Base-by-base conservation (phyloP, 2,888 invertebrate genomes). In the Drosophila glabriapex region DNA sequence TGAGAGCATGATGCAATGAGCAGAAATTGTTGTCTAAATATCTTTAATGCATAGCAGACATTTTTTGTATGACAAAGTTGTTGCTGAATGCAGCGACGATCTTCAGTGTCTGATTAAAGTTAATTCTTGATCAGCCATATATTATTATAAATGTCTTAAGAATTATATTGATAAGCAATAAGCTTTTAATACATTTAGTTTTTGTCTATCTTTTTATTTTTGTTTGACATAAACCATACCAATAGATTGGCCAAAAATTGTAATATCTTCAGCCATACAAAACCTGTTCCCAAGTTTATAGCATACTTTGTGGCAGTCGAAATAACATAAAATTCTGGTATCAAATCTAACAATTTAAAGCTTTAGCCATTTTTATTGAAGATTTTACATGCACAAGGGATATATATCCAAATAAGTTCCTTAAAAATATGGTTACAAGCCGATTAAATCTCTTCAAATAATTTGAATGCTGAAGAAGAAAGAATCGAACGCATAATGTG, bases 291-390 rank as follows among this genome's bases (percentile, higher is more conserved):
- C 16, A 31, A 61, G 31, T n/a, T 1, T 50, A 39, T 61, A 31
- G 62, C 39, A 61, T 65, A 61, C 50, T 31, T 41, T 39, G 14
- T 3, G 61, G 65, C 33, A 12, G n/a, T 14, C 5, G 2, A n/a
- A 35, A 10, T 29, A 33, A 19, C 14, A 5, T 29, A 19, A 29
- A 5, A 46, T 56, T 63, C n/a, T 22, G n/a, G 25, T 7, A 14
- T 22, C 14, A 10, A 14, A 16, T 25, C 4, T 4, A 16, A 46
- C 0, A 25, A 22, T 14, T 22, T 7, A 22, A 14, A 9, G 37
- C 6, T 10, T 41, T 41, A 0, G n/a, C 41, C 4, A 41, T 41
- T n/a, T 16, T 46, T 6, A 14, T 14, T 4, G 22, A 14, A 14
- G 16, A 16, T 46, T 16, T 46, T 4, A 9, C 2, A 25, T 16